Conservation (phyloP, 2,888 invertebrate genomes). For the Drosophila quinaria region DNA sequence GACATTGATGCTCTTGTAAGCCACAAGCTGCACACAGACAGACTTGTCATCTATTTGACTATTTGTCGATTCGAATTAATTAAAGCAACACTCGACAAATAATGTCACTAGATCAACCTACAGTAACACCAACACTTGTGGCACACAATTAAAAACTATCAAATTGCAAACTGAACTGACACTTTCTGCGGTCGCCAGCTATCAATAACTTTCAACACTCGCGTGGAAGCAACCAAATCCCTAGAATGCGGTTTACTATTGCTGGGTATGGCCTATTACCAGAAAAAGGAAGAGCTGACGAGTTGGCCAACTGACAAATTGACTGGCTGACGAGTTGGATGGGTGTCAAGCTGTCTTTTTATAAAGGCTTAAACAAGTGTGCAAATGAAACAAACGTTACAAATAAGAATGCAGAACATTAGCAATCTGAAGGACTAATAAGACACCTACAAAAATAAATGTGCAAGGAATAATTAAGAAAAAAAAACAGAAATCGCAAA, state of each 20-base stretch:
- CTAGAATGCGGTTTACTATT: conserved; percentile 65
- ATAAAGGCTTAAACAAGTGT: not conserved
- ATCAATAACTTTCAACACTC: conserved; percentile 63
- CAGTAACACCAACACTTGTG: conserved; percentile 42
- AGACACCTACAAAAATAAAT: no score
- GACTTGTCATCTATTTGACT: conserved; percentile 18
- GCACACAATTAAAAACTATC: conserved; percentile 69
- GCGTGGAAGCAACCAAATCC: conserved; percentile 63
- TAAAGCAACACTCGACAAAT: conserved; percentile 53
- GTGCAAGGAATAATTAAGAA: no score
- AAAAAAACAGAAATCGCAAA: no score
- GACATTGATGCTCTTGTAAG: conserved; percentile 42
- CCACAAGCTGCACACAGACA: conserved; percentile 12
- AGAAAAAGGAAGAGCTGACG: not conserved
- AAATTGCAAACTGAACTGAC: conserved; percentile 56
- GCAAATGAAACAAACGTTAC: not conserved
- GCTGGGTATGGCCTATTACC: not conserved
- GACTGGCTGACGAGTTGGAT: not conserved
- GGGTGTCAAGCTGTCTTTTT: not conserved
- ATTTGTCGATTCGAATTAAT: conserved; percentile 63
- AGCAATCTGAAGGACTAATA: no score
- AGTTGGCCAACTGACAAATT: conserved; percentile 1
- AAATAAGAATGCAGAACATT: not conserved
- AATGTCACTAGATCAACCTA: conserved; percentile 70
- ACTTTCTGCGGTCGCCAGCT: conserved; percentile 66